These are phyloP conservation scores for Volucella inflata DNA, from an alignment of 2,888 invertebrate species.

Conservation along the genomic window DNA sequence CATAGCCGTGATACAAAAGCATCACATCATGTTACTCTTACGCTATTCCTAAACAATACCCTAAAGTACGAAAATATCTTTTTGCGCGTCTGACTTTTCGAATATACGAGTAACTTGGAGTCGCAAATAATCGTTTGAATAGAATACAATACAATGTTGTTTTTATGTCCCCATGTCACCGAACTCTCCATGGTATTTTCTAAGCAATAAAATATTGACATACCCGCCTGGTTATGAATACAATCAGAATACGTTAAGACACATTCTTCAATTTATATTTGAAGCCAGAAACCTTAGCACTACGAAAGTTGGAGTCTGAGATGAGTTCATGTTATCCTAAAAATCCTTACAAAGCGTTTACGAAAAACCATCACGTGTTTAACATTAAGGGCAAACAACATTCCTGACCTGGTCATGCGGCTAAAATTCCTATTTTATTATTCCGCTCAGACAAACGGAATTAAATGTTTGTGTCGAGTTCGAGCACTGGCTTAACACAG, in stretches of 20 bases:
- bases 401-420: conserved; percentile 10
- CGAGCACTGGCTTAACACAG: neutral
- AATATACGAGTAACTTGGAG: neutral
- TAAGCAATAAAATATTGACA: conserved; percentile 11
- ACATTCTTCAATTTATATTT: neutral
- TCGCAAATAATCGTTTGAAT: neutral
- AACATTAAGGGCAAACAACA: conserved; percentile 2
- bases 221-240: neutral
- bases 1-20: neutral
- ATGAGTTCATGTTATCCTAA: conserved; percentile 10
- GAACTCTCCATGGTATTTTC: neutral
- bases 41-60: neutral
- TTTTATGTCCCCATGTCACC: too few relatives aligned
- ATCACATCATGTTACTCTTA: neutral
- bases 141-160: too few relatives aligned
- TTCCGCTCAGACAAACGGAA: conserved; percentile 40
- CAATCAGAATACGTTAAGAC: neutral
- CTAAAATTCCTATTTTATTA: conserved; percentile 34
- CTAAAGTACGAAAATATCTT: neutral
- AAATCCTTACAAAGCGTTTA: conserved; percentile 12
- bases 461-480: conserved; percentile 35
- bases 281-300: neutral
- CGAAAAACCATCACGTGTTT: conserved; percentile 26
- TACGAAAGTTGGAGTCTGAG: neutral
- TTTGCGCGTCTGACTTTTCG: neutral